Base-by-base conservation (phyloP, 2,888 invertebrate genomes). In the Hypolimnas misippus region DNA sequence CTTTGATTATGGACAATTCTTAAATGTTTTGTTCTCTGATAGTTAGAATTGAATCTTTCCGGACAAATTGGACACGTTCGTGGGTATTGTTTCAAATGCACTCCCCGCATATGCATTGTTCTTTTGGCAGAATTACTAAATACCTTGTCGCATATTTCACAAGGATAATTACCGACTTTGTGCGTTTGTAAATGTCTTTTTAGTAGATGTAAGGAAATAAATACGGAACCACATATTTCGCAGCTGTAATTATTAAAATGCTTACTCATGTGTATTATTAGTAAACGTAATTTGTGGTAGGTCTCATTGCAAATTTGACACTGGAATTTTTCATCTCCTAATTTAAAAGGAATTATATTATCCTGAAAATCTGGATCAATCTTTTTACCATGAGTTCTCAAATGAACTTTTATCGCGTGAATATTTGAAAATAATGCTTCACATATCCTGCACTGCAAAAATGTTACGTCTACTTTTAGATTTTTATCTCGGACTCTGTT, bases 201-300 rank as follows among this genome's bases (percentile, higher is more conserved):
- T 0, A 89, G 65, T 4, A 84, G 67, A 65, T 71, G 73, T 1
- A 81, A 61, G 0, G 89, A 82, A 25, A 86, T 77, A 49, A 87
- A 90, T 0, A 77, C 82, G 0, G 84, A 70, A 0, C 90, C 90
- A 35, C 90, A 90, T 3, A 81, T 72, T 70, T 90, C 90, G 25
- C 90, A 90, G 65, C 81, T 87, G 57, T 75, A 90, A 56, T 89
- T 89, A 25, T 84, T 87, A 17, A 81, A 90, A 70, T 90, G 89
- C 63, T 78, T 82, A 38, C 79, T 89, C 89, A 90, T 90, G 42
- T 90, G 90, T 4, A 86, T 86, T 1, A 86, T 78, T 0, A 90
- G 70, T 0, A 83, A 67, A 62, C 86, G 75, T 0, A 89, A 63
- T 67, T 86, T 88, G 0, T 76, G 62, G 62, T 78, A 89, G 2